phyloP scores from a whole-genome alignment of 2,797 vertebrate genomes.

The Macropus fuliginosus region DNA sequence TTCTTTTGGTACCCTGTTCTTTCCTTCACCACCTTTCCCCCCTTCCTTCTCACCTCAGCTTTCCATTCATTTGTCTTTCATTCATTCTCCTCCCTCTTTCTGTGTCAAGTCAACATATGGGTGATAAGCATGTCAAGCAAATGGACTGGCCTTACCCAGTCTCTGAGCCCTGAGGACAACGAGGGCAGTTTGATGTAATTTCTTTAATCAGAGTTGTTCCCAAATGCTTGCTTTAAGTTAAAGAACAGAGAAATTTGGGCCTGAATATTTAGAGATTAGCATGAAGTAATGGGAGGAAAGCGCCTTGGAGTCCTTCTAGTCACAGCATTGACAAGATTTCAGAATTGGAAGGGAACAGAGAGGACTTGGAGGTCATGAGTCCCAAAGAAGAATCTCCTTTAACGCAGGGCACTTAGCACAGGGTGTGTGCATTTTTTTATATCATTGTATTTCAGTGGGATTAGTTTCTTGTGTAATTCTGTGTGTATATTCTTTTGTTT shows the following conservation, averaged over 20 bases:
- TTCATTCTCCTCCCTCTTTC: constrained; percentile 34
- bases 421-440: background rate
- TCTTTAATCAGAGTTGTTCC: background rate
- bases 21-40: constrained; percentile 17
- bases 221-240: background rate
- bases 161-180: background rate
- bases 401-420: background rate
- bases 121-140: background rate
- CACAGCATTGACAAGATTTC: background rate
- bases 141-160: background rate
- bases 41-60: background rate
- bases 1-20: constrained; percentile 60
- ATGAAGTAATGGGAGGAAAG: background rate
- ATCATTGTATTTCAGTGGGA: background rate
- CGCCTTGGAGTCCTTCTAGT: background rate
- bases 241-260: background rate
- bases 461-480: background rate
- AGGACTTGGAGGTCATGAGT: no score
- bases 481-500: background rate
- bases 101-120: background rate
- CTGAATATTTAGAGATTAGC: background rate
- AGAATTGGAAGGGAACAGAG: background rate
- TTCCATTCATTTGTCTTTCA: background rate
- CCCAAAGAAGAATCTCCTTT: background rate
- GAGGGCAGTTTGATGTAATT: accelerated